Base-by-base conservation (phyloP, 2,888 invertebrate species). In the Argynnis bischoffii region DNA sequence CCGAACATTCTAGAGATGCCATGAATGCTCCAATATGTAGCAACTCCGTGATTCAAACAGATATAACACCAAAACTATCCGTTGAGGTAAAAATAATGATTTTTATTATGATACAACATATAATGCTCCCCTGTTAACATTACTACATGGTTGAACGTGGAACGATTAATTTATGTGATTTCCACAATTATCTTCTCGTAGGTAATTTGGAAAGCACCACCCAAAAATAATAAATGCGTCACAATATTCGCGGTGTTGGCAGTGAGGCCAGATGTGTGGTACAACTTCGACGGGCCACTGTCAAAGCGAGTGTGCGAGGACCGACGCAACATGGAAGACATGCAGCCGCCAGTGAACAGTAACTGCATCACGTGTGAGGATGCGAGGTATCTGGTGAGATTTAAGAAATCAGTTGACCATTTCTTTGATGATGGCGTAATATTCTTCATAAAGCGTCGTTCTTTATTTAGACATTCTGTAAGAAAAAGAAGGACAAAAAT, bases 161-260 rank as follows among this genome's bases (percentile, higher is more conserved):
- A 26, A 26, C 26, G 26, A 26, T 26, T 26, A 26, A 26, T 26
- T 26, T 26, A 26, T 26, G 0, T 5, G 26, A 26, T 26, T 3
- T 26, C 26, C 26, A 26, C 26, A 50, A 55, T 15, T 26, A 56
- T 50, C 55, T 31, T 14, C 53, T 66, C 72, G 26, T 54, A 90
- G 92, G 91, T 81, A 0, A 72, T 77, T 16, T 92, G 92, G 92
- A 80, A 74, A 70, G 87, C 92, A 1, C 92, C 92, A 13, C 79
- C 78, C 0, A 90, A 90, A 71, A 84, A 81, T 26, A 88, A 89
- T 56, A 83, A 87, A 75, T 92, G 92, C 56, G 90, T 92, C 14
- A 89, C 89, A 0, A 81, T 92, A 55, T 86, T 85, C 63, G 90
- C 92, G 0, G 78, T 89, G 41, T 83, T 92, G 1, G 91, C 91